phyloP scores from a whole-genome alignment of 2,888 invertebrate genomes.

The Lepidonotus clava region DNA sequence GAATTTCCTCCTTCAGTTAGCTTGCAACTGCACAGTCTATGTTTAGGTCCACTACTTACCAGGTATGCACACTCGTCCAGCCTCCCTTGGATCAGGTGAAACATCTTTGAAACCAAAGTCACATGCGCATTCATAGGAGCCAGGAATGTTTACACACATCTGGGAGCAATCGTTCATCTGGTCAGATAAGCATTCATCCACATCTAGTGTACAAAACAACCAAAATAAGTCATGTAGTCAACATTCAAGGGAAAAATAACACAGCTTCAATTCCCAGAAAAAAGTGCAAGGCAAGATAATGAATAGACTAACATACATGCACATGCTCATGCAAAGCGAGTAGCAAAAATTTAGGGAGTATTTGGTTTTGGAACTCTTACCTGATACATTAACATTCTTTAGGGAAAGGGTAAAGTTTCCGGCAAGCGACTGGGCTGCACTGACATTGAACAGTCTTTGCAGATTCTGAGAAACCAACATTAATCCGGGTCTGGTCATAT shows the following conservation, averaged over 20 bases:
- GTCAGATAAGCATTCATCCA: background rate
- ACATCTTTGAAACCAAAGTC: background rate
- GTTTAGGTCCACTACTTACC: no score
- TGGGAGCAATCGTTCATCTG: background rate
- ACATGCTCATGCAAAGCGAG: no score
- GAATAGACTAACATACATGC: no score
- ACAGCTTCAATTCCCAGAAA: no score
- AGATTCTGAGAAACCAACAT: background rate
- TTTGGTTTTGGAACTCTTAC: no score
- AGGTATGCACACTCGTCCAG: background rate
- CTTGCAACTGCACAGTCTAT: no score
- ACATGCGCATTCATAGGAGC: background rate
- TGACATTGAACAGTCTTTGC: background rate
- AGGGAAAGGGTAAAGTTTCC: background rate
- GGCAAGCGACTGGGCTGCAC: background rate
- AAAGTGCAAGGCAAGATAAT: no score
- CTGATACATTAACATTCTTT: background rate
- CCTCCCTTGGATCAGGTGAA: background rate
- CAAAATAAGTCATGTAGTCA: no score
- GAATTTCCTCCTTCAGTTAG: no score
- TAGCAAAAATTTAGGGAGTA: no score
- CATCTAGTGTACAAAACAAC: conserved; percentile 7
- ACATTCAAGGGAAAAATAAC: no score
- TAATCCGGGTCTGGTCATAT: background rate
- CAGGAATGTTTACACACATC: background rate